Base-by-base conservation (phyloP, 2,113 vertebrate species). In the Oryzias javanicus region DNA sequence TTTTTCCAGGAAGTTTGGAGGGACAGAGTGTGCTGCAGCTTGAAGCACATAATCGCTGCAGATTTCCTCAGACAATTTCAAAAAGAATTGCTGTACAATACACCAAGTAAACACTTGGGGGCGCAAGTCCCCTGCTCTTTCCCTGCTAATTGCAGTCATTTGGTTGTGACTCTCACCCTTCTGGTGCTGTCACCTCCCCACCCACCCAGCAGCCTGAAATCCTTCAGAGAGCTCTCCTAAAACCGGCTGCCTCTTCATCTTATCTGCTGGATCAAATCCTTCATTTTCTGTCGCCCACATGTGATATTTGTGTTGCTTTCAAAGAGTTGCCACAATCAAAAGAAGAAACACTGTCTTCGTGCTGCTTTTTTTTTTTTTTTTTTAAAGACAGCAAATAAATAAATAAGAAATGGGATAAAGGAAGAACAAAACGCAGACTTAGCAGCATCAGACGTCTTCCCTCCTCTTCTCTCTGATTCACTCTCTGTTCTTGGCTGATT, bases 91-190 rank as follows among this genome's bases (percentile, higher is more conserved):
- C 19, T 24, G 7, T 5, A 61, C 70, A 54, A 58, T 64, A 64
- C 20, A 64, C 25, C n/a, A 44, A 50, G 60, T 55, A 20, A 72
- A 73, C 88, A 85, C 86, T 85, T 49, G 88, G 74, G 82, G 85
- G 79, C 88, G 85, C 74, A 88, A 79, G 54, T 79, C 79, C 81
- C 70, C 81, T 80, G n/a, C 60, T 70, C 75, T 81, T 80, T 64
- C 45, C 40, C 51, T 24, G 22, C 57, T 83, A 78, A 86, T 86
- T 86, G 72, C 72, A 70, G 62, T 81, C 77, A 82, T 86, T 81
- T 77, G 74, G 57, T 72, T 76, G 61, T 52, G 60, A 57, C 45
- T 66, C 49, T 50, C 40, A 19, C 35, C 49, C 69, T 35, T 42
- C 65, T 46, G 14, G 41, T 1, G 17, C 60, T 64, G 65, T 72